A percentile compares a stretch with the other conserved stretches of the same genome.
phyloP scores from a whole-genome alignment of 1,140 invertebrate species.

The Uloborus diversus region DNA sequence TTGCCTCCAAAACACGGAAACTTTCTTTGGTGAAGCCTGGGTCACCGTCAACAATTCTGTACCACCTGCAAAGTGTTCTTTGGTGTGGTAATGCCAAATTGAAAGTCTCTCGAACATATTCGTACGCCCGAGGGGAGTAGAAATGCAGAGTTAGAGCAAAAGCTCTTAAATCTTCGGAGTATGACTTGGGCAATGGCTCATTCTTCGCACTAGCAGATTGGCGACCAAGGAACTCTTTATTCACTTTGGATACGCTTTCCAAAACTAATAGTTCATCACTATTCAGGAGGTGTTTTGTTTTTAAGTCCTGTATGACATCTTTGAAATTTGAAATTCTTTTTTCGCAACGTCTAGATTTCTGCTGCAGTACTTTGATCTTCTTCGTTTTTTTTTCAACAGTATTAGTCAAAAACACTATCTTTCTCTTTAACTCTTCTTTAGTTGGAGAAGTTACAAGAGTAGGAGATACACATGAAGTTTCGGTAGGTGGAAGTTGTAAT shows the following conservation, averaged over 20 bases:
- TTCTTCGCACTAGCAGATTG: not conserved
- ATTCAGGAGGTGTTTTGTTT: not conserved
- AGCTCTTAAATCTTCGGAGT: not conserved
- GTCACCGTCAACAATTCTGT: conserved; percentile 61
- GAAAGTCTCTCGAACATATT: not conserved
- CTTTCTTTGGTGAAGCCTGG: conserved; percentile 65
- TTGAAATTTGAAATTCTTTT: not conserved
- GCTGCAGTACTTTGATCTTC: not conserved
- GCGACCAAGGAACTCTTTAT: no score
- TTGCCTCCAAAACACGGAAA: conserved; percentile 62
- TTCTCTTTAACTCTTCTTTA: not conserved
- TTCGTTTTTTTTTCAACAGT: not conserved
- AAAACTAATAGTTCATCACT: not conserved
- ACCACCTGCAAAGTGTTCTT: conserved; percentile 64
- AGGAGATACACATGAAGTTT: no score
- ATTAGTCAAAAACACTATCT: not conserved
- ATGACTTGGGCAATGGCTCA: not conserved
- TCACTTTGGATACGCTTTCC: not conserved
- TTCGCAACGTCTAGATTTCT: no score
- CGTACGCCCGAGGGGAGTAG: not conserved
- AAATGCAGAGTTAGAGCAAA: no score
- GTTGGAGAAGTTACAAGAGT: no score
- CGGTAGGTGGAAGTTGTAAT: no score
- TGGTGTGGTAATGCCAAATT: conserved; percentile 62
- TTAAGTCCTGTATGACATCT: not conserved